Evolutionary conservation across 2,113 vertebrate species (phyloP).

Genomic region (Ibidorhyncha struthersii): DNA sequence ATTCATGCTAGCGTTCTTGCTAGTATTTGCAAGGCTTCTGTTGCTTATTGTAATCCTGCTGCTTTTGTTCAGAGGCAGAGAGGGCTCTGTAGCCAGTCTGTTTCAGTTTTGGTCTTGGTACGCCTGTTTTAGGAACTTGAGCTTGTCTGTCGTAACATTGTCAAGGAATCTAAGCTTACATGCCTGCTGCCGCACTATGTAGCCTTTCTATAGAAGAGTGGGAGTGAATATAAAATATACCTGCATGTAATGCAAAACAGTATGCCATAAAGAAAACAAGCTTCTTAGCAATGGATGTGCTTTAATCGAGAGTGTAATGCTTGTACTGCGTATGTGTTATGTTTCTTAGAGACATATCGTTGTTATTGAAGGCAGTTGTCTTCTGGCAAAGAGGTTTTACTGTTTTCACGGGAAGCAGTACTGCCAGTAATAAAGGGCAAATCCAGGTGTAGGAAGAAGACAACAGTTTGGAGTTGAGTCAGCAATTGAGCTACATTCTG

Average conservation of each 20-base stretch:
- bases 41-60: background rate
- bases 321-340: background rate
- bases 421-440: background rate
- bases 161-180: background rate
- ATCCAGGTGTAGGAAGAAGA: constrained; percentile 1
- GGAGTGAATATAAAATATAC: background rate
- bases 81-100: background rate
- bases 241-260: background rate
- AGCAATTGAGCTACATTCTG: background rate
- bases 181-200: background rate
- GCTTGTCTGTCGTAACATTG: background rate
- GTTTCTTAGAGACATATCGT: background rate
- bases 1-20: background rate
- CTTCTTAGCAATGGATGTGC: background rate
- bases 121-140: background rate
- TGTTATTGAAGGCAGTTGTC: background rate
- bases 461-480: constrained; percentile 54
- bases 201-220: background rate
- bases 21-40: background rate
- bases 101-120: background rate
- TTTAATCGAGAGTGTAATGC: background rate
- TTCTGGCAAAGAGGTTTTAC: background rate
- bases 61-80: constrained; percentile 5
- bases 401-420: background rate
- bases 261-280: background rate